Evolutionary conservation across 2,888 invertebrate species (phyloP), one percentile per base, ranked within the genome.

Genomic region (Eilema sororculum): DNA sequence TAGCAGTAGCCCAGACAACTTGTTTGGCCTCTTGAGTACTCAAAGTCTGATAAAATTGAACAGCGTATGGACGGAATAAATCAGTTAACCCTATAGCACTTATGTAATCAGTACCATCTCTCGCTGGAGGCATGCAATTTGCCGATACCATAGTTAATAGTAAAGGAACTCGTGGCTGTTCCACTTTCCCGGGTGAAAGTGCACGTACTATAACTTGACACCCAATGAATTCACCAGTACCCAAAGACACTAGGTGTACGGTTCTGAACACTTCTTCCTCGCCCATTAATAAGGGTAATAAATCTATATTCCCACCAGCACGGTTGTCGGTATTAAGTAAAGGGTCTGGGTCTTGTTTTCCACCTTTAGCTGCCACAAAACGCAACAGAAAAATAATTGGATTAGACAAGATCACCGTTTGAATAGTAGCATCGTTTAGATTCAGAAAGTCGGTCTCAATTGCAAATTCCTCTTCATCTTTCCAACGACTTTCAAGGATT

Each of bases 311-410:
- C 5, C 88, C 93, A 25, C 94, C 94, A 58, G 91, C 92, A 46
- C 87, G 86, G 81, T 94, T 95, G 30, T 94, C 94, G 3, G 73
- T 9, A 76, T 90, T 86, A 2, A 85, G 68, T 30, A 94, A 83
- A 30, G 91, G 93, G 75, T 94, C 94, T 20, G 83, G 78, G 52
- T 93, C 93, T 77, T 46, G n/a, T 22, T 89, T 92, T 3, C 81
- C 4, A 20, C 78, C 72, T 84, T 94, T 94, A 20, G 84, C 87
- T 61, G 84, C 85, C 59, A 70, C 16, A 30, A 69, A 9, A 52
- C 94, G 92, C 41, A 94, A 76, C 46, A 95, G 52, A 64, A 94
- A 89, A 68, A 93, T 79, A 33, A 95, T 77, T n/a, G 95, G 95
- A 13, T 75, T 82, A 67, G 91, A 88, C 0, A 90, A 88, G 24